Evolutionary conservation across 2,888 invertebrate species (phyloP), one percentile per base, ranked within the genome.

Genomic region (Pycnomerus fuliginosus): DNA sequence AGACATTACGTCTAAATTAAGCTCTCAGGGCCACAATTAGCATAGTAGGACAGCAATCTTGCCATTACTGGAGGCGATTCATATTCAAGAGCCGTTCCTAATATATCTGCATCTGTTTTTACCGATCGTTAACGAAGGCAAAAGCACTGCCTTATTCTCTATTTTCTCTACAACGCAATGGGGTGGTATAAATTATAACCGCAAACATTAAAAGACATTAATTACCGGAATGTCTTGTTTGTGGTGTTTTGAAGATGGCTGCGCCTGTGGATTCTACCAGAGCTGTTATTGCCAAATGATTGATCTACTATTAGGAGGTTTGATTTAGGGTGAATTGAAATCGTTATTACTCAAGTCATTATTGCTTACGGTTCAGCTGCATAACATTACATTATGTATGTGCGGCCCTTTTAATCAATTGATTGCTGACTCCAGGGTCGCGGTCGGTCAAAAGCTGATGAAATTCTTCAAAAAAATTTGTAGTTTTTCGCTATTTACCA

Each of bases 1-100:
- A 61, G 62, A 62, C 61, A 62, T 64, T 61, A 62, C 54, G 60
- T 62, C 62, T 57, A 60, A 64, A 64, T 65, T 65, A 62, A 62
- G 62, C 61, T 54, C 61, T 61, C 55, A 58, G 58, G 61, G 61
- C 54, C 62, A 56, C 60, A 59, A 65, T 65, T 64, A 65, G 60
- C 65, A 62, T 65, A 61, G 58, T 52, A 50, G 59, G 58, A 58
- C 56, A 56, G 55, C 61, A 53, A 57, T 59, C 55, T 57, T 44
- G 52, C 51, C 53, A 53, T 53, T 56, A 56, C 52, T 50, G 50
- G 53, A 45, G 43, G 44, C 55, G 54, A 61, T 64, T 61, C 61
- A 58, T 58, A 62, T 62, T 60, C 61, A 54, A 56, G 56, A 51
- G 53, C 50, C 53, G 54, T 52, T 49, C 50, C 44, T 25, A 29